A percentile compares a stretch with the other conserved stretches of the same genome.
Evolutionary conservation across 1,140 invertebrate genomes (phyloP).

Genomic region (Probaryconus sp.): DNA sequence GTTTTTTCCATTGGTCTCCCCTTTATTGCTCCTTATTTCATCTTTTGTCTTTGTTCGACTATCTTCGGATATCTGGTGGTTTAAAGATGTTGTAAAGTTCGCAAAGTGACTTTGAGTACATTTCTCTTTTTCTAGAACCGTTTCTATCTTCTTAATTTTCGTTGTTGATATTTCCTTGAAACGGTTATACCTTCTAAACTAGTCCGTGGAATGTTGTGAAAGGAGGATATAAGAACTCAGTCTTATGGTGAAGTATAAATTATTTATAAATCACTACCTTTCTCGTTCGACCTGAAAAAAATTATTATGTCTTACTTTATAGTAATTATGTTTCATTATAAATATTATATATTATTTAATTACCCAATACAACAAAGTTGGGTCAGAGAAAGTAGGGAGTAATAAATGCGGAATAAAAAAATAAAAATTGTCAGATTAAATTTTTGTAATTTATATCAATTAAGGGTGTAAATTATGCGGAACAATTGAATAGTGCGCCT

Average conservation of each 20-base stretch:
- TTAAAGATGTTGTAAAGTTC: slow-evolving; percentile 63
- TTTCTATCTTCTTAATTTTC: slow-evolving; percentile 15
- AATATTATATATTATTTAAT: no score
- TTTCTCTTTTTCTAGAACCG: slow-evolving; percentile 69
- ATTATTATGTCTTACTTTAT: no score
- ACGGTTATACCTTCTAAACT: background rate
- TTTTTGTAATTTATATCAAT: no score
- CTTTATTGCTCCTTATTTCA: slow-evolving; percentile 8
- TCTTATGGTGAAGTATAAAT: slow-evolving; percentile 48
- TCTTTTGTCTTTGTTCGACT: slow-evolving; percentile 43
- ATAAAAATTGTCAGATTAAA: no score
- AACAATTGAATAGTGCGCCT: no score
- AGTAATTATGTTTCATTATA: no score
- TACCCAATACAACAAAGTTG: no score
- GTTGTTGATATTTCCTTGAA: no score
- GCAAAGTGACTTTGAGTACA: slow-evolving; percentile 65
- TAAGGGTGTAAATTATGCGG: no score
- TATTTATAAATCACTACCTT: background rate
- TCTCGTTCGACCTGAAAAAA: slow-evolving; percentile 10
- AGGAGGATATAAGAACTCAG: no score
- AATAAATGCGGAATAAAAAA: no score
- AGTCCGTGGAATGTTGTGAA: slow-evolving; percentile 48
- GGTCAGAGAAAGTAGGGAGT: no score
- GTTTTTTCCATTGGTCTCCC: slow-evolving; percentile 18
- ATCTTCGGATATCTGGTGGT: slow-evolving; percentile 71